Percentiles rank a stretch among this genome's conserved stretches.
Conservation (phyloP, 2,797 vertebrate species). For the Acipenser transmontanus region DNA sequence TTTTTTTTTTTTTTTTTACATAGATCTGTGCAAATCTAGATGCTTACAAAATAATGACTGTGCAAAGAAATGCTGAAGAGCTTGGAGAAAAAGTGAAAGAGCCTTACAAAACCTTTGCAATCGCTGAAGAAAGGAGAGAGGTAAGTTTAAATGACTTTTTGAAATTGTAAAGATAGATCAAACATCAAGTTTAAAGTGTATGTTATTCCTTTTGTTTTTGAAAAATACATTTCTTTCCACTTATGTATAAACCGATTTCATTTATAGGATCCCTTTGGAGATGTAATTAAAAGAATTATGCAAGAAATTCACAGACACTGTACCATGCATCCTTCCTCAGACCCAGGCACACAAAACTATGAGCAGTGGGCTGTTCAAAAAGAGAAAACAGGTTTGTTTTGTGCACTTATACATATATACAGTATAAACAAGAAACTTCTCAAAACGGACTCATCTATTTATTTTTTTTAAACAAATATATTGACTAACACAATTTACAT, state of each 20-base stretch:
- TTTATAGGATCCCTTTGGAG: conserved; percentile 84
- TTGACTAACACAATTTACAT: no score
- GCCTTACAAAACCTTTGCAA: conserved; percentile 64
- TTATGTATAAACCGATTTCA: conserved; percentile 6
- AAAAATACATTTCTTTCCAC: not conserved
- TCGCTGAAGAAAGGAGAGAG: conserved; percentile 66
- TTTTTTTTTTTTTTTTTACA: conserved; percentile 26
- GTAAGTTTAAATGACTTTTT: conserved; percentile 40
- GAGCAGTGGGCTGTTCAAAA: conserved; percentile 85
- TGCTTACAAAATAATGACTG: conserved; percentile 79
- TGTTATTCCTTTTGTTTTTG: not conserved
- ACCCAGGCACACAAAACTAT: conserved; percentile 84
- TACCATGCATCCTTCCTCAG: conserved; percentile 58
- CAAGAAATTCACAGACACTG: conserved; percentile 72
- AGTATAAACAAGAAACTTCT: no score
- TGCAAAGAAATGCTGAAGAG: conserved; percentile 38
- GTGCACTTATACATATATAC: no score
- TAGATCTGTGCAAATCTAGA: conserved; percentile 95
- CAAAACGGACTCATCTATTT: no score
- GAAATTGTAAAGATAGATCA: no score
- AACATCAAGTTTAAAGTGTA: not conserved
- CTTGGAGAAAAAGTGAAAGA: conserved; percentile 63
- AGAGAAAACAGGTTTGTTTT: conserved; percentile 67
- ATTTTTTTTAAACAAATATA: no score
- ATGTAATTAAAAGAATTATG: conserved; percentile 83